A percentile compares a stretch with the other conserved stretches of the same genome.
These are phyloP conservation scores for Antennarius striatus DNA, from an alignment of 2,113 vertebrate genomes.

Conservation along the genomic window DNA sequence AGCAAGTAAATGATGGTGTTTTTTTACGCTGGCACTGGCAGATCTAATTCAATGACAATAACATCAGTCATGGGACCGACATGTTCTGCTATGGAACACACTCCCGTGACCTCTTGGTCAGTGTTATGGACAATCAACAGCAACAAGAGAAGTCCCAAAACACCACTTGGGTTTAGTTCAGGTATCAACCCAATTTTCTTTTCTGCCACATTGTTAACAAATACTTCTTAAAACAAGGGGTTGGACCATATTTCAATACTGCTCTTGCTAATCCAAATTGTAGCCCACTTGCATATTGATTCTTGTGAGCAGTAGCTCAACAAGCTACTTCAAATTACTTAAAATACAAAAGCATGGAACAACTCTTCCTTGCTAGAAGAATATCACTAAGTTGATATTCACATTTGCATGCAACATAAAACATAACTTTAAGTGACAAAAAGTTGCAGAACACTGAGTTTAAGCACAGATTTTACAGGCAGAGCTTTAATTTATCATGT, in stretches of 20 bases:
- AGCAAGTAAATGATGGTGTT: no score
- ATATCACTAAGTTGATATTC: conserved; percentile 67
- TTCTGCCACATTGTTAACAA: background rate
- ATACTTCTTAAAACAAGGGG: no score
- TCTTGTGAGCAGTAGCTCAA: background rate
- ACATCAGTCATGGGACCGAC: background rate
- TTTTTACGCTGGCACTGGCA: background rate
- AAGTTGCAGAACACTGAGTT: conserved; percentile 48
- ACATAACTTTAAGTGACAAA: conserved; percentile 65
- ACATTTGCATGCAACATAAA: conserved; percentile 72
- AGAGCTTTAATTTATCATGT: conserved; percentile 36
- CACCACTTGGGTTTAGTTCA: background rate
- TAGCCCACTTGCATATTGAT: background rate
- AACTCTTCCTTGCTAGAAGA: conserved; percentile 31
- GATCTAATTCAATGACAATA: background rate
- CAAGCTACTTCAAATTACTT: conserved; percentile 5
- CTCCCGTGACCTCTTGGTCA: background rate
- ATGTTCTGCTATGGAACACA: background rate
- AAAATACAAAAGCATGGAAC: conserved; percentile 13
- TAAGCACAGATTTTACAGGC: conserved; percentile 55
- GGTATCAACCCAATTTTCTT: background rate
- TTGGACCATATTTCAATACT: background rate
- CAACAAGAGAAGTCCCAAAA: background rate
- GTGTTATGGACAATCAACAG: background rate
- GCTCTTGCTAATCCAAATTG: background rate